These are phyloP conservation scores for Isurus oxyrinchus DNA, from an alignment of 2,113 vertebrate species.

Conservation along the genomic window DNA sequence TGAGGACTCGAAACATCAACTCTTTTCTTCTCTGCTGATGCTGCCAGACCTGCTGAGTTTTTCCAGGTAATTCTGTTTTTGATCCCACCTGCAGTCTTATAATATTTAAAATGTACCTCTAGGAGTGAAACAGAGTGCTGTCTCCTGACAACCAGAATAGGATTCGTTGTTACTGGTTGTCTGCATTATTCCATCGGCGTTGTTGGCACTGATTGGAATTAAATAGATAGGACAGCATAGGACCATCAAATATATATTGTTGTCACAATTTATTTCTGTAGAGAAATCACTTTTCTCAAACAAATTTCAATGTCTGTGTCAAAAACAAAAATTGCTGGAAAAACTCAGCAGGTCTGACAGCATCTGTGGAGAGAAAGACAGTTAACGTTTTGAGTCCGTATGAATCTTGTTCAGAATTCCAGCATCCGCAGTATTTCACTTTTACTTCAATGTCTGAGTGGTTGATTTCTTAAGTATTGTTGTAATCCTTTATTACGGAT, in stretches of 20 bases:
- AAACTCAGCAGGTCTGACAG: too few species aligned
- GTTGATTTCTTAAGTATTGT: too few species aligned
- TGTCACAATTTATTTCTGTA: neutral
- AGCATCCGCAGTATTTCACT: too few species aligned
- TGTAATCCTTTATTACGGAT: neutral
- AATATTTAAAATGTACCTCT: conserved; percentile 10
- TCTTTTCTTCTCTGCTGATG: too few species aligned
- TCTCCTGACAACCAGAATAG: neutral
- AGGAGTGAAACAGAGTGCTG: neutral
- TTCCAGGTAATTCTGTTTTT: too few species aligned
- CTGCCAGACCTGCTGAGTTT: too few species aligned
- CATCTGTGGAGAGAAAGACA: too few species aligned
- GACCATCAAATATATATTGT: neutral
- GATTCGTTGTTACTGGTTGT: neutral
- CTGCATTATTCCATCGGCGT: neutral
- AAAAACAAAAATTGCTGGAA: too few species aligned
- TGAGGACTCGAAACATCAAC: too few species aligned
- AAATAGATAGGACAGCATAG: neutral
- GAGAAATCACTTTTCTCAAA: neutral
- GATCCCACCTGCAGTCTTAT: conserved; percentile 7
- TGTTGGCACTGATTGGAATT: neutral
- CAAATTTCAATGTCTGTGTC: neutral
- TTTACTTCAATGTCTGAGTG: neutral
- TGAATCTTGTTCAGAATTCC: too few species aligned
- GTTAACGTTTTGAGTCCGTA: too few species aligned